Evolutionary conservation across 1,140 invertebrate genomes (phyloP), one percentile per base, ranked within the genome.

Genomic region (Fragariocoptes setiger): DNA sequence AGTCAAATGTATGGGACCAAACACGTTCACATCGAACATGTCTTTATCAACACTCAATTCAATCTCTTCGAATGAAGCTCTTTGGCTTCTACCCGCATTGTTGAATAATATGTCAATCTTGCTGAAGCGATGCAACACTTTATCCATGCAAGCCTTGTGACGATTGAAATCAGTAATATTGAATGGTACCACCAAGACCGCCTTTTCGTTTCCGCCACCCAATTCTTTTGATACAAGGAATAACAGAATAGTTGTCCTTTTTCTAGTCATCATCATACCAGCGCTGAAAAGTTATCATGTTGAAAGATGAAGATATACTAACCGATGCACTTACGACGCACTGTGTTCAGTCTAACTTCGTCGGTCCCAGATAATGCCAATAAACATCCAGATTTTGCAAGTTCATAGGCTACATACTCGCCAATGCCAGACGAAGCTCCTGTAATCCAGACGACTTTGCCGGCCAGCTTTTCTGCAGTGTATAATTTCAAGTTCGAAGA

Each of bases 391-490:
- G 62, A 57, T 49, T 63, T 65, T 3, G 77, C 73, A 22, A 82
- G 56, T 20, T 64, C 62, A 42, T 74, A 63, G 0, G 76, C 74
- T 38, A 78, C 54, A 45, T 66, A 54, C 59, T 78, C 73, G 13
- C 80, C 80, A 49, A 85, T 82, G 17, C 80, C 79, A 60, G 74
- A 76, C 0, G 77, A 83, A 12, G 77, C 74, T 35, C 80, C 78
- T 2, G 74, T 80, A 48, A 86, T 73, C 72, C 78, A 85, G 1
- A 79, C 68, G 3, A 82, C 74, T 59, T 79, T 71, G 1, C 43
- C 44, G 13, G 35, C 38, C n/a, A 51, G 40, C n/a, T 47, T 16
- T 19, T 17, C 14, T n/a, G 17, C n/a, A 8, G 12, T 31, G 12
- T 25, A 8, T 31, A n/a, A n/a, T 8, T n/a, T 31, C 25, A n/a